These are phyloP conservation scores for Listrodromus nycthemerus DNA, from an alignment of 2,888 invertebrate species.

Conservation along the genomic window DNA sequence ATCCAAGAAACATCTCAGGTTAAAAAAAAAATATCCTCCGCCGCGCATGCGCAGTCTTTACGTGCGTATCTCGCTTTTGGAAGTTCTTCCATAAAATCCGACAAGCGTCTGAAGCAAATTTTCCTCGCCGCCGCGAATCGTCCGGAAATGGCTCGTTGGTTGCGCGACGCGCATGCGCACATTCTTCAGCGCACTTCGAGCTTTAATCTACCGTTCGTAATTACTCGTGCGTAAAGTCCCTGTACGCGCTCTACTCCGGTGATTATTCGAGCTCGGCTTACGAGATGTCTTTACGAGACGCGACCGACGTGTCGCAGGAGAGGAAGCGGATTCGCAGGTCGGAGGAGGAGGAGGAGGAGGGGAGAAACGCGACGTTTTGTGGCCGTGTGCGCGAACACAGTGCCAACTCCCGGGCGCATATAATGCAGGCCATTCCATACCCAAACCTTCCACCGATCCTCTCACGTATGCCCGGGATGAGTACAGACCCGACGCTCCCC, in stretches of 20 bases:
- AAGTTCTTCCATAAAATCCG: no score
- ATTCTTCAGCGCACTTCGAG: neutral
- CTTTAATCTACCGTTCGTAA: conserved; percentile 31
- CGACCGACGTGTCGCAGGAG: conserved; percentile 52
- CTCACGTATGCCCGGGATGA: conserved; percentile 29
- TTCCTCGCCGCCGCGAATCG: neutral
- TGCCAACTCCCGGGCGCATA: conserved; percentile 51
- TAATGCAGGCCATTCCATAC: conserved; percentile 41
- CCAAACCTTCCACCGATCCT: conserved; percentile 14
- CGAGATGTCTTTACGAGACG: conserved; percentile 60
- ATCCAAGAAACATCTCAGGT: neutral
- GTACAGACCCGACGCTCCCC: conserved; percentile 36
- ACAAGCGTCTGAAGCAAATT: neutral
- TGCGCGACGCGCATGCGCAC: neutral
- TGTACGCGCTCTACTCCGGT: conserved; percentile 36
- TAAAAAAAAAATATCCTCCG: no score
- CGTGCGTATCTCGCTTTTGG: no score
- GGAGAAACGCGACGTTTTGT: conserved; percentile 43
- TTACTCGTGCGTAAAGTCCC: conserved; percentile 57
- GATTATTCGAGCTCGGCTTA: conserved; percentile 56
- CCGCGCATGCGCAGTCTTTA: no score
- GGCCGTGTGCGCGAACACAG: conserved; percentile 49
- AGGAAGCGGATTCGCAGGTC: neutral
- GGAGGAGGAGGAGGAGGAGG: no score
- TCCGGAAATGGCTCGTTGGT: neutral